Base-by-base conservation (phyloP, 2,888 invertebrate genomes). In the Arrhopalites spinosus region DNA sequence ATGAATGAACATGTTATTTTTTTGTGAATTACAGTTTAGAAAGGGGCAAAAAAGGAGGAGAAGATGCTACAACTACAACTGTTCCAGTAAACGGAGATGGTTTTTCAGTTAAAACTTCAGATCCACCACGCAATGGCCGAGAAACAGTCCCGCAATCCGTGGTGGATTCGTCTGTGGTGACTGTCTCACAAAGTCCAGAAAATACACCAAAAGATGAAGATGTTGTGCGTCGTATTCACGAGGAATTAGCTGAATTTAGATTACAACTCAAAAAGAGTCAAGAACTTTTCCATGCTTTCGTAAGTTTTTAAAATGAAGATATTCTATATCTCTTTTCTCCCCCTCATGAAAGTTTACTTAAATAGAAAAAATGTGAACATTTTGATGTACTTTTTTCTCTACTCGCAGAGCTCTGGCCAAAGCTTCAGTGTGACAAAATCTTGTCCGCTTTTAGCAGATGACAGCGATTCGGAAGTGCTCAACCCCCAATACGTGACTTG, bases 201-300 rank as follows among this genome's bases (percentile, higher is more conserved):
- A 64, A 53, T 75, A 72, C 67, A 69, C 73, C 56, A 15, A 71
- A 68, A 29, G 74, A 74, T 15, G 75, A 72, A 17, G 75, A 75
- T 25, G 77, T 81, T 20, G 82, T 82, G 11, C 78, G 79, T 5
- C 73, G 81, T 61, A 82, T 82, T 47, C 78, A 80, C 64, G 77
- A 81, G 73, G 82, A 82, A 68, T 73, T 82, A 56, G 78, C 80
- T 23, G 81, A 82, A 70, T 81, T 82, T 66, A 72, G 81, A n/a
- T 74, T 79, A 29, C 81, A 81, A 68, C 78, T 82, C 69, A 81
- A 81, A 47, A 80, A 79, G 50, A 81, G 81, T 73, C 82, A 82
- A 61, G 82, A 82, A 73, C 71, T 79, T 13, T 81, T 81, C 53
- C 75, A 79, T 56, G 80, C 81, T 59, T 72, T 81, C 61, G 81